Evolutionary conservation across 2,888 invertebrate species (phyloP).

Genomic region (Orchesella flavescens): DNA sequence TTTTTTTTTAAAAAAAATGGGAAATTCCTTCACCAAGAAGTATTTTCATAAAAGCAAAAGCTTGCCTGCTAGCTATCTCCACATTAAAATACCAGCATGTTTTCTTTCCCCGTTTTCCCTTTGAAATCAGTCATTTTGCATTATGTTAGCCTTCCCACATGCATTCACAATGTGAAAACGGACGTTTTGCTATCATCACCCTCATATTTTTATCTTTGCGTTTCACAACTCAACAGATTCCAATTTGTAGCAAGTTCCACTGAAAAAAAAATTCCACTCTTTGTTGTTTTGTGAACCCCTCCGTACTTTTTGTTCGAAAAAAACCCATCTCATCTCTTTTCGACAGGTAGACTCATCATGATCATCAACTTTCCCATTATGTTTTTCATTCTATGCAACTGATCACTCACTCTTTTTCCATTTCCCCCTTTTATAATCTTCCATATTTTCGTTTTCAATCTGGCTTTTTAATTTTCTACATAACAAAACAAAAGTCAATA

Average conservation of each 20-base stretch:
- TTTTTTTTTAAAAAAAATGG: neutral
- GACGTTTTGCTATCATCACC: slow-evolving; percentile 12
- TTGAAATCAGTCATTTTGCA: neutral
- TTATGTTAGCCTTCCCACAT: neutral
- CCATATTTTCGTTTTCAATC: no score
- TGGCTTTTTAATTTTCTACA: no score
- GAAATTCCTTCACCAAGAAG: neutral
- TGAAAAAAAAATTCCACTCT: neutral
- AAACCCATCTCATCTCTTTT: no score
- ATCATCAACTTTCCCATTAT: no score
- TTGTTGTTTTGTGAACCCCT: neutral
- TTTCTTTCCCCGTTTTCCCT: neutral
- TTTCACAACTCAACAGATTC: neutral
- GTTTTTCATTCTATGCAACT: no score
- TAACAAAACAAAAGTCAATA: no score
- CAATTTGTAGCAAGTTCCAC: no score
- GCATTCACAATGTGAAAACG: no score
- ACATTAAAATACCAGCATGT: slow-evolving; percentile 1
- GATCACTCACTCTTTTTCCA: no score
- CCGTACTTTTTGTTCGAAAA: no score
- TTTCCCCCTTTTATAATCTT: no score
- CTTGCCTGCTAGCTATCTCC: neutral
- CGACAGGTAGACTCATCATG: no score
- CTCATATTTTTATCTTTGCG: neutral
- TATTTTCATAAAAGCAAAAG: neutral